Evolutionary conservation across 2,888 invertebrate genomes (phyloP), one percentile per base, ranked within the genome.

Genomic region (Drosophila nigritarsus): DNA sequence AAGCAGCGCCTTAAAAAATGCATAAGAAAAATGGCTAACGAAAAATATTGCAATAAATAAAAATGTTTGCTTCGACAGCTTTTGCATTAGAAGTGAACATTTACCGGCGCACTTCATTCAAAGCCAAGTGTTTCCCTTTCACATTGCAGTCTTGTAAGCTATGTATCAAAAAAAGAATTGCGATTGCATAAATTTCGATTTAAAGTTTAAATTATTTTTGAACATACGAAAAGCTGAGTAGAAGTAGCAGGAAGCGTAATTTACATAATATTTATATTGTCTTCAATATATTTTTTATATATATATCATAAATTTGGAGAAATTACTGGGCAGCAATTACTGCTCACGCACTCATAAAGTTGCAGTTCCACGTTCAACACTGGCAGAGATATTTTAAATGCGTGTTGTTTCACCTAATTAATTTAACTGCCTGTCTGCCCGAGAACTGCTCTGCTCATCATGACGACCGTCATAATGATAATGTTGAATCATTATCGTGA

Each of bases 401-500:
- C 4, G 1, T 4, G 40, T 27, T 55, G 42, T 62, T 77, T 40
- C 24, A 34, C 61, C 53, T 71, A 74, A 81, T 83, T 80, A 71
- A 81, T 68, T 77, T 68, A 40, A 78, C 66, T 51, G 67, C 50
- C 64, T 42, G 56, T 27, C 29, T 32, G 42, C 7, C 42, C 29
- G 42, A 50, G 50, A 50, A 32, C 20, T 38, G 62, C 24, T 54
- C 54, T 34, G 34, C n/a, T 40, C 48, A 65, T 68, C 24, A 63
- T 62, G 42, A 58, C 54, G 45, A 42, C 30, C 32, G 42, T 45
- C 53, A 62, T 48, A 8, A 45, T 38, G 64, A 45, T 55, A 54
- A 76, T 80, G 38, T 65, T 68, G 59, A 54, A 68, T 72, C 59
- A 65, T 71, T 58, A 65, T 56, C 62, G 36, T 70, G 56, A 65